Percentiles rank a stretch among this genome's conserved stretches.
Evolutionary conservation across 2,797 vertebrate species (phyloP).

Genomic region (Pterois miles): DNA sequence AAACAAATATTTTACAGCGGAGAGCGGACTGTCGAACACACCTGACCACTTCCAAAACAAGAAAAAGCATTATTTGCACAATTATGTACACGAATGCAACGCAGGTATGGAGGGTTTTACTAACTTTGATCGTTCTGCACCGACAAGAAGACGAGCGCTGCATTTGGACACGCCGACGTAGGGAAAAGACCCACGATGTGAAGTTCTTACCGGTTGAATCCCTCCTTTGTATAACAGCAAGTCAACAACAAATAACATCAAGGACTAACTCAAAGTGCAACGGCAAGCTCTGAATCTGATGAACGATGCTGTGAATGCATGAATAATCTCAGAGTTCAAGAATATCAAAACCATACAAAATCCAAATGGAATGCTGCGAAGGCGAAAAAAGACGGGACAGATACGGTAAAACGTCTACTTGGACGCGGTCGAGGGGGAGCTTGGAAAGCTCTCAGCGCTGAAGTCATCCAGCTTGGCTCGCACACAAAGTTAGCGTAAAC

Average conservation of each 20-base stretch:
- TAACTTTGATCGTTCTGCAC: slow-evolving; percentile 20
- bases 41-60: slow-evolving; percentile 29
- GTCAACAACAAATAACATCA: slow-evolving; percentile 33
- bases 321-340: slow-evolving; percentile 14
- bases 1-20: slow-evolving; percentile 42
- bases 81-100: slow-evolving; percentile 28
- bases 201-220: slow-evolving; percentile 20
- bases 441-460: slow-evolving; percentile 51
- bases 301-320: not conserved
- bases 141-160: slow-evolving; percentile 20
- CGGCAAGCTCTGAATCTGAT: slow-evolving; percentile 20
- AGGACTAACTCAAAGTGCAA: slow-evolving; percentile 46
- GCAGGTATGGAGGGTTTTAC: slow-evolving; percentile 10
- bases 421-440: slow-evolving; percentile 19
- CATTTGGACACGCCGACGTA: slow-evolving; percentile 15
- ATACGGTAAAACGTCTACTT: slow-evolving; percentile 28
- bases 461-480: slow-evolving; percentile 63
- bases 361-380: slow-evolving; percentile 28
- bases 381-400: slow-evolving; percentile 20
- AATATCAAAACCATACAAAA: slow-evolving; percentile 24
- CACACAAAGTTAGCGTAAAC: slow-evolving; percentile 40
- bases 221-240: slow-evolving; percentile 23
- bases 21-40: slow-evolving; percentile 22
- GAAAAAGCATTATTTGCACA: slow-evolving; percentile 30
- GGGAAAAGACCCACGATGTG: not conserved